Conservation (phyloP, 2,888 invertebrate genomes). For the Acanthacorydalis orientalis region DNA sequence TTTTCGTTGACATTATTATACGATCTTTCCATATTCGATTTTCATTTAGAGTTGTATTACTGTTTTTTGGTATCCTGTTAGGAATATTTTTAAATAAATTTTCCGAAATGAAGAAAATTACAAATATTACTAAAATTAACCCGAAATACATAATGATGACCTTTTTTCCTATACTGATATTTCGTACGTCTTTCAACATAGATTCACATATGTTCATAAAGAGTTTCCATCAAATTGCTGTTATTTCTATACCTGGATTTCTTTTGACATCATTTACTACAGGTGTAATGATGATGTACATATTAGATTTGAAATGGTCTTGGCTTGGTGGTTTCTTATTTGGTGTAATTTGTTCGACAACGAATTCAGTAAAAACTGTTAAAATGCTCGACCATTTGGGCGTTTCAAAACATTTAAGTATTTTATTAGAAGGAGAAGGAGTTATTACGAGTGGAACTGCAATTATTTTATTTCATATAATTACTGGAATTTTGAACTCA, state of each 20-base stretch:
- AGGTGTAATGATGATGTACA: neutral
- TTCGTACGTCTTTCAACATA: constrained; percentile 5
- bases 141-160: neutral
- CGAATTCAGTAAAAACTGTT: constrained; percentile 5
- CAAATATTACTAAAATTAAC: too few relatives aligned
- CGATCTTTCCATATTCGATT: too few relatives aligned
- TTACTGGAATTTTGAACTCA: neutral
- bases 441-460: constrained; percentile 6
- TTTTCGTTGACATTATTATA: too few relatives aligned
- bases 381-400: constrained; percentile 6
- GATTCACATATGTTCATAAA: constrained; percentile 7
- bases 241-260: constrained; percentile 4
- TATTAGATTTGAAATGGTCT: too few relatives aligned
- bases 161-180: constrained; percentile 6
- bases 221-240: constrained; percentile 7
- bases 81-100: too few relatives aligned
- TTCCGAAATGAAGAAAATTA: too few relatives aligned
- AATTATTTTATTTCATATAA: constrained; percentile 5
- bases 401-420: constrained; percentile 6
- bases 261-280: constrained; percentile 3
- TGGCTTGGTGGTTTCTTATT: neutral
- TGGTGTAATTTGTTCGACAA: constrained; percentile 4
- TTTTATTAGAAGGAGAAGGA: constrained; percentile 8
- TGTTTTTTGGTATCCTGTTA: too few relatives aligned
- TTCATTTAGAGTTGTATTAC: too few relatives aligned